Evolutionary conservation across 2,113 vertebrate genomes (phyloP).

Genomic region (Xenopus laevis): DNA sequence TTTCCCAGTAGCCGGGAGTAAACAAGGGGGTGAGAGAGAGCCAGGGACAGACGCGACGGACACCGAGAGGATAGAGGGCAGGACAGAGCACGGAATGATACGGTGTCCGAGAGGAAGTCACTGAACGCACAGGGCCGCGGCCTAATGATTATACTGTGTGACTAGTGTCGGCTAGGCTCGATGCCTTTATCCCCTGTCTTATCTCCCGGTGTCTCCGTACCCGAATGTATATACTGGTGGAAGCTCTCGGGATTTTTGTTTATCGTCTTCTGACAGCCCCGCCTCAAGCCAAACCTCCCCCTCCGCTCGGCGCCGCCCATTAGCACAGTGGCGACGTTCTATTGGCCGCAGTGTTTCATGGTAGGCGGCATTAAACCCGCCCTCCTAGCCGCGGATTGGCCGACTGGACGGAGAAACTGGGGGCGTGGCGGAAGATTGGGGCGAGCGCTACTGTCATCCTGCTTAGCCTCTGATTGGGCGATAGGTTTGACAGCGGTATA

Average conservation of each 20-base stretch:
- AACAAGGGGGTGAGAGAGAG: background rate
- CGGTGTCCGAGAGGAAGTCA: constrained; percentile 1
- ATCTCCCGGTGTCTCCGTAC: constrained; percentile 7
- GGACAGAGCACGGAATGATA: background rate
- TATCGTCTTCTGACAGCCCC: constrained; percentile 30
- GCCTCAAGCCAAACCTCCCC: constrained; percentile 58
- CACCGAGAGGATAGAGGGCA: background rate
- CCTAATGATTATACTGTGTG: too few relatives aligned
- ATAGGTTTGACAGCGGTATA: background rate
- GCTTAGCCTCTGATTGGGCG: background rate
- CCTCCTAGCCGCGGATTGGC: background rate
- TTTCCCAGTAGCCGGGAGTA: constrained; percentile 61
- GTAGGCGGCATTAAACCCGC: background rate
- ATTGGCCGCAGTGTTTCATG: constrained; percentile 2
- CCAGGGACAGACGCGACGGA: too few relatives aligned
- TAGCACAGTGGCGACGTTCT: constrained; percentile 18
- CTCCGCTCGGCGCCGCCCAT: constrained; percentile 49
- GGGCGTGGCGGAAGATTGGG: background rate
- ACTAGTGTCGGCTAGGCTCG: background rate
- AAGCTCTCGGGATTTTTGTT: constrained; percentile 29
- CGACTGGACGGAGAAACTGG: background rate
- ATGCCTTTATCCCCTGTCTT: background rate
- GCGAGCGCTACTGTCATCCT: constrained; percentile 22
- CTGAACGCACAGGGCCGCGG: constrained; percentile 7
- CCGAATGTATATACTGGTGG: background rate